Evolutionary conservation across 2,797 vertebrate species (phyloP), one percentile per base, ranked within the genome.

Genomic region (Atherinosoma microstoma): DNA sequence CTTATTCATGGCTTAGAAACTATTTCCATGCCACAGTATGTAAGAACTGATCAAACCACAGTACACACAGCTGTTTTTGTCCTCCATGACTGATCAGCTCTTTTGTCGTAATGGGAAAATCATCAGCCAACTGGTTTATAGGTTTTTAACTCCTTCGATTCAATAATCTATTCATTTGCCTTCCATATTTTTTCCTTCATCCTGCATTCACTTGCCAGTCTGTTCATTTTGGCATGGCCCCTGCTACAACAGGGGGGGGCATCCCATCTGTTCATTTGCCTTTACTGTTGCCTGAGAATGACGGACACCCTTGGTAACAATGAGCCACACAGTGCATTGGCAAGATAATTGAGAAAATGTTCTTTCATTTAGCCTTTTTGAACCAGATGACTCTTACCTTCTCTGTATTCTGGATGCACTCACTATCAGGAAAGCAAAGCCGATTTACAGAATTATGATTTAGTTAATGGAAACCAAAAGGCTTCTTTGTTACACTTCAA

Each of bases 231-330:
- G 82, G 85, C 87, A 69, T 11, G 11, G 10, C 68, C 75, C 67
- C 62, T 40, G 75, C 80, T 83, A 64, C 36, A 83, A 76, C 79
- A 80, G 16, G 24, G 32, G 81, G 36, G 80, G 83, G 78, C 70
- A 0, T 75, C 78, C 87, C 84, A 90, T 92, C 88, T 92, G 89
- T 79, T 86, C 82, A 13, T 70, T 70, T 74, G 60, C 76, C 66
- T 75, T 27, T 45, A 78, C 75, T 58, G 63, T 60, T 68, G 76
- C 75, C 75, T 67, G 61, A 20, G 63, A 77, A 70, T 68, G 76
- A 72, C 9, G 13, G 70, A 65, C 84, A 51, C 75, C 70, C 60
- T 42, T 7, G 13, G 18, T 61, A 73, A 71, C 72, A 64, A 58
- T 10, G 29, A 10, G 68, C 70, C 49, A n/a, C 58, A 1, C 27